Evolutionary conservation across 2,888 invertebrate genomes (phyloP).

Genomic region (Pseudolycoriella hygida): DNA sequence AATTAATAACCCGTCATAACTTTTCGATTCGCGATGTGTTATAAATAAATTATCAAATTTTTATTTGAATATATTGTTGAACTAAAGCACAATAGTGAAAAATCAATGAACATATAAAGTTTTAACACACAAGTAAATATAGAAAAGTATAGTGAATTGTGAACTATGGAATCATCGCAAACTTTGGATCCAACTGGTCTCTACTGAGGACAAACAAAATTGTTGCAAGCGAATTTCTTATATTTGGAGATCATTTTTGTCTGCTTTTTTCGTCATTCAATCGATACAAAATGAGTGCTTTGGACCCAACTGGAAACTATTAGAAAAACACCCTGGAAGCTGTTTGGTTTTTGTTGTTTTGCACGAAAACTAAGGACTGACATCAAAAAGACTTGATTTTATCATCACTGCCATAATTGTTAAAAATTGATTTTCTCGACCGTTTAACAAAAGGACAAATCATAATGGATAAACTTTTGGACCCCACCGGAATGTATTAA

Average conservation of each 20-base stretch:
- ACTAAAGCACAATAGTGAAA: too few relatives aligned
- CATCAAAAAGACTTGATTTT: conserved; percentile 3
- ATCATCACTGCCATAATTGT: not conserved
- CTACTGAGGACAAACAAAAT: not conserved
- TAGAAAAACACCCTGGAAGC: too few relatives aligned
- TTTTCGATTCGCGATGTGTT: too few relatives aligned
- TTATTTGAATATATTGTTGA: too few relatives aligned
- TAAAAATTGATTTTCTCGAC: conserved; percentile 2
- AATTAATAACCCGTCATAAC: too few relatives aligned
- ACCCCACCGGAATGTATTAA: conserved; percentile 27
- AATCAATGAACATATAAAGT: too few relatives aligned
- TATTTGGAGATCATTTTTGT: not conserved
- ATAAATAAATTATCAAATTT: too few relatives aligned
- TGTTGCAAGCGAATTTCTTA: not conserved
- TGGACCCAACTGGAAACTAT: conserved; percentile 29
- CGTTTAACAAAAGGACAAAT: conserved; percentile 1
- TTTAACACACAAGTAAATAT: too few relatives aligned
- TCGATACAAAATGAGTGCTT: conserved; percentile 17
- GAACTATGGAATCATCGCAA: not conserved
- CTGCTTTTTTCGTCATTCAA: not conserved
- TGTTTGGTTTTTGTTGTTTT: not conserved
- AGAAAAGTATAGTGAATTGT: too few relatives aligned
- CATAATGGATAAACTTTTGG: conserved; percentile 23
- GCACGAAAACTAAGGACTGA: not conserved
- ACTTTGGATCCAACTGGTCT: conserved; percentile 5